Evolutionary conservation across 1,140 invertebrate genomes (phyloP).

Genomic region (Augochlora pura): DNA sequence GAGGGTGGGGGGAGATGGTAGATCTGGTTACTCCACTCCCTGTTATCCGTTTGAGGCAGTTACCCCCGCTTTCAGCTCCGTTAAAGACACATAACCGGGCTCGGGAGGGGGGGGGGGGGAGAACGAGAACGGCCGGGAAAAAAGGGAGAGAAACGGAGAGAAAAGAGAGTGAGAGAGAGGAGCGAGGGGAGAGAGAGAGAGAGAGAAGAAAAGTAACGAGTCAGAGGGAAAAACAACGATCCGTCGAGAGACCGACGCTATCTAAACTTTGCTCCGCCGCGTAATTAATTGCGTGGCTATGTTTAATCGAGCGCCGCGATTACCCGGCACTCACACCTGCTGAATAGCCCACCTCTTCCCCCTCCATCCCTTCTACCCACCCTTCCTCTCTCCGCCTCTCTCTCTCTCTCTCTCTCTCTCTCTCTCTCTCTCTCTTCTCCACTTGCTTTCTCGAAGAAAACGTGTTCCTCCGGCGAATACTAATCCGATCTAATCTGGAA

Average conservation of each 20-base stretch:
- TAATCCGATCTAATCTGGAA: slow-evolving; percentile 1
- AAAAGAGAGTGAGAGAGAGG: too few species aligned
- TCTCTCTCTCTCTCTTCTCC: not conserved
- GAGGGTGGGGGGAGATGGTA: slow-evolving; percentile 11
- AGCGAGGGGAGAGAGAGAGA: too few species aligned
- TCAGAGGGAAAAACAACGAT: slow-evolving; percentile 39
- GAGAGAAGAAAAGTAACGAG: slow-evolving; percentile 10
- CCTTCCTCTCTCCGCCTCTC: too few species aligned
- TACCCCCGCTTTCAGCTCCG: slow-evolving; percentile 51
- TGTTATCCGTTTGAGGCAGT: slow-evolving; percentile 68
- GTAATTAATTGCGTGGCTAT: slow-evolving; percentile 16
- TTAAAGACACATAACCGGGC: slow-evolving; percentile 53
- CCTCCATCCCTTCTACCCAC: too few species aligned
- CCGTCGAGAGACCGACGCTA: slow-evolving; percentile 3
- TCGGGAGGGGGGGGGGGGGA: not conserved
- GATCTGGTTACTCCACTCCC: slow-evolving; percentile 62
- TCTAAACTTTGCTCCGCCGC: slow-evolving; percentile 7
- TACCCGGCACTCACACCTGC: not conserved
- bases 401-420: too few species aligned
- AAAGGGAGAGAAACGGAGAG: not conserved
- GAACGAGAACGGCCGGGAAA: not conserved
- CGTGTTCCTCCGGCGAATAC: not conserved
- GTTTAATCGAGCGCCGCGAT: not conserved
- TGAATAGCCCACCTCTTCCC: not conserved
- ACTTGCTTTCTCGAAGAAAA: not conserved